phyloP scores from a whole-genome alignment of 2,113 vertebrate genomes.

The Hydrolagus affinis region DNA sequence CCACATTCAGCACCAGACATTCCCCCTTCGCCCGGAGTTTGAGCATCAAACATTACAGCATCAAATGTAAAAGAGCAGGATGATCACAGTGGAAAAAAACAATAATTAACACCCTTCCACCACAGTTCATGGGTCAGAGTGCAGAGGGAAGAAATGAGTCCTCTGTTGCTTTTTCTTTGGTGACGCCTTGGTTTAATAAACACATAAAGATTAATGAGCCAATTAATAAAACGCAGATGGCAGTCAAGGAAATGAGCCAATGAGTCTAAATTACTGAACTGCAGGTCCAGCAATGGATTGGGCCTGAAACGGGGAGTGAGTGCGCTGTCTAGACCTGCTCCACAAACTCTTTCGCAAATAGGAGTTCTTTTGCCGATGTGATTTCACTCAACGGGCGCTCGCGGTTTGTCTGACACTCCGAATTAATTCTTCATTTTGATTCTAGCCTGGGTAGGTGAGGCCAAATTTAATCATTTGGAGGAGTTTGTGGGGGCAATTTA shows the following conservation, averaged over 20 bases:
- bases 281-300: neutral
- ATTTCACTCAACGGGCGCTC: neutral
- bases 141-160: neutral
- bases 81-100: neutral
- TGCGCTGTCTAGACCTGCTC: conserved; percentile 6
- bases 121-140: neutral
- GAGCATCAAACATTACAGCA: neutral
- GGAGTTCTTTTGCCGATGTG: neutral
- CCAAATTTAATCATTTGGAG: too few relatives aligned
- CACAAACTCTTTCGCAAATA: neutral
- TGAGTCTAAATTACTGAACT: conserved; percentile 20
- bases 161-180: neutral
- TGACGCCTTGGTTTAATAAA: conserved; percentile 20
- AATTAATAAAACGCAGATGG: conserved; percentile 19
- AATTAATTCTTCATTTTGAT: too few relatives aligned
- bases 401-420: too few relatives aligned
- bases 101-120: neutral
- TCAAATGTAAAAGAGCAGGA: neutral
- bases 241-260: neutral
- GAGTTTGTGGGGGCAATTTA: too few relatives aligned
- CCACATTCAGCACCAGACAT: neutral
- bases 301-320: neutral
- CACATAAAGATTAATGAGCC: conserved; percentile 25
- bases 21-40: neutral
- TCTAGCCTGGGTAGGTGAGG: too few relatives aligned